Base-by-base conservation (phyloP, 2,113 vertebrate genomes). In the Platysternon megacephalum region DNA sequence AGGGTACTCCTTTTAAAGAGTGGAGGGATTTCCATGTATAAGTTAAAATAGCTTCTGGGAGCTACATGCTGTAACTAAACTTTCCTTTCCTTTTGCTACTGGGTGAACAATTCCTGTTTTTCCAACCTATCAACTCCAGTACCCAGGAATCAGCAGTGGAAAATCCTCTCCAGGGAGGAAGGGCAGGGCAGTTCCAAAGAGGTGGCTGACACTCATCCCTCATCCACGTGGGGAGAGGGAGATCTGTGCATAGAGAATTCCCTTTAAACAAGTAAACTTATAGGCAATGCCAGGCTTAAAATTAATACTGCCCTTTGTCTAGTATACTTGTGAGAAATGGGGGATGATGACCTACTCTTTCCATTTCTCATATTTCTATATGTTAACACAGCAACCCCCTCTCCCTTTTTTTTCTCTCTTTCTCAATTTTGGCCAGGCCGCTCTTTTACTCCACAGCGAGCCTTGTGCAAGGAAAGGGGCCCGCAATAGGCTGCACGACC, bases 231-330 rank as follows among this genome's bases (percentile, higher is more conserved):
- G 3, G 86, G 7, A 82, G 61, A 26, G 51, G 14, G 4, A 28
- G 14, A 84, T 0, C 2, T 35, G 49, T 0, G 0, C n/a, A 12
- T 3, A 28, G 24, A 46, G 42, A 46, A 78, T 78, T 78, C 12
- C 42, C 42, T 78, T 26, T 4, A 82, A 91, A 79, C 16, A 82
- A 61, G 8, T 35, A 44, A 42, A 52, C 3, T 29, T 81, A 82
- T 44, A 85, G 14, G 0, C 2, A 94, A 92, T 21, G 53, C 35
- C 26, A 87, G 39, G 44, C 6, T 83, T 86, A 6, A 82, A 21
- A 56, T 90, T 6, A 8, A 26, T 17, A 61, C 52, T 6, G 1
- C 0, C 53, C 24, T 8, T 61, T 86, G 4, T 21, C 68, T 76
- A 2, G 5, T 35, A 16, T 49, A 19, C 11, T 39, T 87, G 76